Evolutionary conservation across 2,888 invertebrate genomes (phyloP).

Genomic region (Dichetophora obliterata): DNA sequence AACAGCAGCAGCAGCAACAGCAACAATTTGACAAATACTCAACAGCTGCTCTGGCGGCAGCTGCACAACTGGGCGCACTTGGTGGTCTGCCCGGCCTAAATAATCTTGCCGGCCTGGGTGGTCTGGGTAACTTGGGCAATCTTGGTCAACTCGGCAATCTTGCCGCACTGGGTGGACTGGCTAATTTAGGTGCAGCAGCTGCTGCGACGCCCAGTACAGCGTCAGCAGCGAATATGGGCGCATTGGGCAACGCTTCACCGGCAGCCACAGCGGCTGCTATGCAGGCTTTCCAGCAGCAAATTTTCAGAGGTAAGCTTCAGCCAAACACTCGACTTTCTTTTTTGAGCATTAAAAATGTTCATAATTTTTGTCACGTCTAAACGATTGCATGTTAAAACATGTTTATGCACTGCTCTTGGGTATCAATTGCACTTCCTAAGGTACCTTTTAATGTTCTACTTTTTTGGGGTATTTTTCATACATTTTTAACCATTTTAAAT

Average conservation of each 20-base stretch:
- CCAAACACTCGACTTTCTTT: too few species aligned
- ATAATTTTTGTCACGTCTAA: too few species aligned
- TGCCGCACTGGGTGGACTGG: conserved; percentile 62
- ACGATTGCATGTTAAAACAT: too few species aligned
- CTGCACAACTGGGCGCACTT: conserved; percentile 66
- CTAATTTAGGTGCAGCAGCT: conserved; percentile 64
- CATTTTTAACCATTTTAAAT: too few species aligned
- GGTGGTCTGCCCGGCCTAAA: conserved; percentile 66
- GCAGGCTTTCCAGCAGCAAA: conserved; percentile 87
- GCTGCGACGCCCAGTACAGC: conserved; percentile 75
- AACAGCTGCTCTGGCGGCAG: conserved; percentile 71
- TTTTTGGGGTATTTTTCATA: too few species aligned
- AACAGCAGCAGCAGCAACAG: conserved; percentile 55
- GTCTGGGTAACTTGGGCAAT: conserved; percentile 58
- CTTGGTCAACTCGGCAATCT: conserved; percentile 65
- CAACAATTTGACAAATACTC: conserved; percentile 69
- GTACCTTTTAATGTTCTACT: too few species aligned
- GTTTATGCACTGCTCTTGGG: too few species aligned
- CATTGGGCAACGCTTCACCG: conserved; percentile 64
- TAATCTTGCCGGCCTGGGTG: conserved; percentile 63
- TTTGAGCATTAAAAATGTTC: too few species aligned
- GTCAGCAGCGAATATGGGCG: conserved; percentile 65
- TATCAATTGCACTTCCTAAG: too few species aligned
- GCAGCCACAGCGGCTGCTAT: conserved; percentile 79
- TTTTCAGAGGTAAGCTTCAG: conserved; percentile 78